Percentiles rank a stretch among this genome's conserved stretches.
These are phyloP conservation scores for Parotocinclus haroldoi DNA, from an alignment of 2,797 vertebrate species.

Conservation along the genomic window DNA sequence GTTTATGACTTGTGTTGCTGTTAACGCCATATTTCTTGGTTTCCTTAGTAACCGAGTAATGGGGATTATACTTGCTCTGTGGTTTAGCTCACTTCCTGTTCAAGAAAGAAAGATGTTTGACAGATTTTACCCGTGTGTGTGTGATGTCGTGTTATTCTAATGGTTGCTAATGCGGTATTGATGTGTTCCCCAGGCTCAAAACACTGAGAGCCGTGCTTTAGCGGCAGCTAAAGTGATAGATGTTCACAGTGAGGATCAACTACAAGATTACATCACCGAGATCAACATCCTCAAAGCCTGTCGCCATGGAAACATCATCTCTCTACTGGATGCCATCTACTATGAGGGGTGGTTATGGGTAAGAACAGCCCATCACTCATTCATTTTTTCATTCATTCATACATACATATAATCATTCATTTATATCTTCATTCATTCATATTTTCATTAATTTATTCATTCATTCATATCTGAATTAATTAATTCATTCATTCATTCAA, in stretches of 20 bases:
- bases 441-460: too few species aligned
- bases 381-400: not conserved
- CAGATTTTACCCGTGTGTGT: too few species aligned
- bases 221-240: constrained; percentile 64
- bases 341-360: constrained; percentile 62
- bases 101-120: not conserved
- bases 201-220: constrained; percentile 44
- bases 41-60: constrained; percentile 27
- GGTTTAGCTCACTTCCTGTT: constrained; percentile 54
- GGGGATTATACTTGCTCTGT: constrained; percentile 16
- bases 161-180: not conserved
- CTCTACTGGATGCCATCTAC: constrained; percentile 57
- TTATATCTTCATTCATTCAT: too few species aligned
- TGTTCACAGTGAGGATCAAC: constrained; percentile 59
- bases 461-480: too few species aligned
- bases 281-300: constrained; percentile 64
- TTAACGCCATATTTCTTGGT: not conserved
- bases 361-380: constrained; percentile 14
- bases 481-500: too few species aligned
- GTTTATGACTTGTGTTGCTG: not conserved
- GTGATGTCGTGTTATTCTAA: not conserved
- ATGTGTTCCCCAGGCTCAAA: constrained; percentile 49
- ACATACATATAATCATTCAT: not conserved
- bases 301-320: constrained; percentile 56
- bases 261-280: constrained; percentile 65